Evolutionary conservation across 2,113 vertebrate species (phyloP), one percentile per base, ranked within the genome.

Genomic region (Sinocyclocheilus maitianheensis): DNA sequence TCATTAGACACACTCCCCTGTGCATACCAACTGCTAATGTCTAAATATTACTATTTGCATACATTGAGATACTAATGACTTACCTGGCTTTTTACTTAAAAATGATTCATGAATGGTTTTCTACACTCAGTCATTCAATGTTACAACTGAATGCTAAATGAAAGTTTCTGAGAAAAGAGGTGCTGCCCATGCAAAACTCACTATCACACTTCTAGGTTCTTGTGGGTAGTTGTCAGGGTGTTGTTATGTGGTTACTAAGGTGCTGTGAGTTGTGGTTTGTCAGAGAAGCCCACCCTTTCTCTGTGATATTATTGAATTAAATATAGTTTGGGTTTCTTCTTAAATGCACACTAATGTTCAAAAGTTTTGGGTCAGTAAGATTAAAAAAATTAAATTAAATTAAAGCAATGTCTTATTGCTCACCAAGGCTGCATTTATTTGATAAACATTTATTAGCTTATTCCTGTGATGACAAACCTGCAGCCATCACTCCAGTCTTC

Each of bases 1-100:
- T 82, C 30, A 85, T 71, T 87, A 79, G 72, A 87, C 46, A 69
- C 46, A 34, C 30, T 30, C 71, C 46, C 77, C 51, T 3, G 55
- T 67, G 72, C 62, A 48, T 53, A 83, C 74, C 55, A 71, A 63
- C 18, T 67, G 75, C 78, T 24, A 20, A 51, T 40, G 22, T 55
- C 55, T 14, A 20, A 74, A 72, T 74, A 20, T 74, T 55, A n/a
- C 34, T 8, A 83, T 74, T 83, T 83, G 51, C 34, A 83, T 83
- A 74, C 13, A 72, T 58, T 83, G 58, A 40, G 30, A n/a, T 58
- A 55, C 18, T 6, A 55, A 53, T 72, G 67, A 83, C 20, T 40
- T 51, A 83, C 26, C 34, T 58, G 30, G 26, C 65, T 22, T 72
- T 37, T 13, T 72, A 40, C 58, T 77, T 77, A 3, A 80, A 80